These are phyloP conservation scores for Drosophila hydei DNA, from an alignment of 1,140 invertebrate genomes.

Conservation along the genomic window DNA sequence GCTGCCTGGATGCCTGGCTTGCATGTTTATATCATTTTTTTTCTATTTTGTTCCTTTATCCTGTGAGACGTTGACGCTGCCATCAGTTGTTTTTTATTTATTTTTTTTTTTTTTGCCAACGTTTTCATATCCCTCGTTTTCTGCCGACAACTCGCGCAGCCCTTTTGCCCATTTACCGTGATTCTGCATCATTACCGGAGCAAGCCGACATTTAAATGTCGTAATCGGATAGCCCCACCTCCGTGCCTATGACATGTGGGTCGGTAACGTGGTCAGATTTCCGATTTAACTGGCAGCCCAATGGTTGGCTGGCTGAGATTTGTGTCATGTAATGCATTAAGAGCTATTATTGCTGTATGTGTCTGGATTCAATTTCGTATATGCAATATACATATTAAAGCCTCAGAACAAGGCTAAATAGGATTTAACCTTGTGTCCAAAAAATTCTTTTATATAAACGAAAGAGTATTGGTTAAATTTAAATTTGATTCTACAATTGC, in stretches of 20 bases:
- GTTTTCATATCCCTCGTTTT: conserved; percentile 11
- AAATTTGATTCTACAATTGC: too few species aligned
- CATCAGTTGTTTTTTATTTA: not conserved
- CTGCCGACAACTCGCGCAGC: conserved; percentile 18
- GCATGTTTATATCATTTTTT: conserved; percentile 18
- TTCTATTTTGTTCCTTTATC: conserved; percentile 6
- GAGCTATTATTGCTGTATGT: too few species aligned
- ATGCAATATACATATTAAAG: too few species aligned
- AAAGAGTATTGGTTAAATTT: too few species aligned
- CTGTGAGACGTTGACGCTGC: conserved; percentile 27
- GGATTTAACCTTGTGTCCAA: too few species aligned
- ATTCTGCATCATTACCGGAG: conserved; percentile 29
- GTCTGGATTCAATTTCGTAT: too few species aligned
- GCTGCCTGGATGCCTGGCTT: conserved; percentile 20
- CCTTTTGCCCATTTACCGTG: conserved; percentile 19
- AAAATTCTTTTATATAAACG: too few species aligned
- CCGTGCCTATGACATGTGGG: conserved; percentile 10
- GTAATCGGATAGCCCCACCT: conserved; percentile 43
- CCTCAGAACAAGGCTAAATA: too few species aligned
- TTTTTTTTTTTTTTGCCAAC: conserved; percentile 10
- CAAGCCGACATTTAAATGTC: conserved; percentile 37
- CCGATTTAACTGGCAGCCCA: conserved; percentile 13
- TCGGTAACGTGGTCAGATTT: conserved; percentile 26
- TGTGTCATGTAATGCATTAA: conserved; percentile 10
- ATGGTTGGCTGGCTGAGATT: not conserved